Evolutionary conservation across 2,888 invertebrate species (phyloP).

Genomic region (Apamea crenata): DNA sequence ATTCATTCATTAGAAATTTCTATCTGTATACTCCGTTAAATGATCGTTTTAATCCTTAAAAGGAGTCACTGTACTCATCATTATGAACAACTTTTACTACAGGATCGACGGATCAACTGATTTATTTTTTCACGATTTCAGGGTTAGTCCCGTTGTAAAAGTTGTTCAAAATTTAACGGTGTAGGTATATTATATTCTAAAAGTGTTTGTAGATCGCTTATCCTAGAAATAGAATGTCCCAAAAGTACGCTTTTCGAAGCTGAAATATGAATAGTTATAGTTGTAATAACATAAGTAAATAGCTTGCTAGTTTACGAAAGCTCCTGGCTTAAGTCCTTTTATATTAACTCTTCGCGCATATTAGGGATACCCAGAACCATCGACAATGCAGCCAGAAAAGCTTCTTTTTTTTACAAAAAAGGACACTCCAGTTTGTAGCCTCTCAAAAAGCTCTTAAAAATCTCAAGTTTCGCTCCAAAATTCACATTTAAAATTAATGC

Average conservation of each 20-base stretch:
- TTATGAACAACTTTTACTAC: too few relatives aligned
- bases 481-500: constrained; percentile 10
- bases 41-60: too few relatives aligned
- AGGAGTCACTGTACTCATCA: too few relatives aligned
- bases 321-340: background rate
- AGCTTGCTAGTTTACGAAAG: background rate
- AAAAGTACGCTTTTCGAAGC: background rate
- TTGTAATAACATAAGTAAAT: too few relatives aligned
- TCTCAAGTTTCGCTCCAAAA: background rate
- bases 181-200: background rate
- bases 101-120: too few relatives aligned
- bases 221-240: background rate
- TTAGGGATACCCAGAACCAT: background rate
- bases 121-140: too few relatives aligned
- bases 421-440: too few relatives aligned
- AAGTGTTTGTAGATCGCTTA: background rate
- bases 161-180: too few relatives aligned
- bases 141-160: too few relatives aligned
- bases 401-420: background rate
- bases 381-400: background rate
- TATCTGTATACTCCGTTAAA: too few relatives aligned
- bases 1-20: too few relatives aligned
- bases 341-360: background rate
- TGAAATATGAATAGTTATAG: background rate
- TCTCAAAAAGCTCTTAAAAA: background rate